phyloP scores from a whole-genome alignment of 2,888 invertebrate genomes.

The Rotaria magnacalcarata region DNA sequence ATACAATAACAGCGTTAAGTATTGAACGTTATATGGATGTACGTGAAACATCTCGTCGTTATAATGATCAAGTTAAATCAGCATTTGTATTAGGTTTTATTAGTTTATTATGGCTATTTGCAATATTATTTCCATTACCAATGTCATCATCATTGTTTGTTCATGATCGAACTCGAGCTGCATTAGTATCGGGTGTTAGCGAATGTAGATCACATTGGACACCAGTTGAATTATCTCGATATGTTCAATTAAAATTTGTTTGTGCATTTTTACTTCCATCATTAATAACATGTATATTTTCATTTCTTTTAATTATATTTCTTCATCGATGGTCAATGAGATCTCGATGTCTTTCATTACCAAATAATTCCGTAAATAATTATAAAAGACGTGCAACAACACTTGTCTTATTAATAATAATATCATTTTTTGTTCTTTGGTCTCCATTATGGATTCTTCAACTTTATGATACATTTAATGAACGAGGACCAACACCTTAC shows the following conservation, averaged over 20 bases:
- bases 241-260: background rate
- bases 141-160: constrained; percentile 20
- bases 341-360: background rate
- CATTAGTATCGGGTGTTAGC: background rate
- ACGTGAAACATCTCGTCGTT: constrained; percentile 35
- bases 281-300: constrained; percentile 34
- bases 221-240: background rate
- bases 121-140: constrained; percentile 42
- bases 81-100: constrained; percentile 36
- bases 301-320: constrained; percentile 19
- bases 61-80: constrained; percentile 39
- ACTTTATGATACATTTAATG: constrained; percentile 36
- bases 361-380: background rate
- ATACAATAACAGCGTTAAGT: constrained; percentile 42
- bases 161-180: background rate
- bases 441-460: constrained; percentile 46
- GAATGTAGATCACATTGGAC: constrained; percentile 18
- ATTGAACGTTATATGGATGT: constrained; percentile 44
- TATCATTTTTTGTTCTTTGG: constrained; percentile 41
- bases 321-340: constrained; percentile 18
- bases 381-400: constrained; percentile 6
- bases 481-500: background rate
- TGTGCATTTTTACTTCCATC: constrained; percentile 21
- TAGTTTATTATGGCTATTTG: constrained; percentile 37
- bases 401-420: constrained; percentile 38